Percentiles rank a stretch among this genome's conserved stretches.
phyloP scores from a whole-genome alignment of 1,140 invertebrate genomes.

The Meloidogyne chitwoodi region DNA sequence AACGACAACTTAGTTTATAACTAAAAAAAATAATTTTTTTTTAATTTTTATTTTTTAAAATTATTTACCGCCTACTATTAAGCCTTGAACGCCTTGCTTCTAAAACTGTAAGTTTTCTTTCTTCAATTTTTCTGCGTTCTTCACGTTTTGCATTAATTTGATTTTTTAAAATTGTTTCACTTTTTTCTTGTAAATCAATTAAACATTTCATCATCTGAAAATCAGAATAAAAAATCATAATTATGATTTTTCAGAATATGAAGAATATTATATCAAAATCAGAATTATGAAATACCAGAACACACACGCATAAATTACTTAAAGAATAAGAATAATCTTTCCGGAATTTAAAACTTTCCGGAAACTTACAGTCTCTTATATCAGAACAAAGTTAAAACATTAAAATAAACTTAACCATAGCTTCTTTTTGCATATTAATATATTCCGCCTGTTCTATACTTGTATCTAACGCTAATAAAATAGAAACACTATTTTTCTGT shows the following conservation, averaged over 20 bases:
- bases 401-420: constrained; percentile 10
- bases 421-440: constrained; percentile 25
- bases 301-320: too few relatives aligned
- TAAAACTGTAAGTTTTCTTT: background rate
- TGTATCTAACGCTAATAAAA: constrained; percentile 22
- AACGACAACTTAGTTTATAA: constrained; percentile 7
- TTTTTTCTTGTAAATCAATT: constrained; percentile 4
- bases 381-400: background rate
- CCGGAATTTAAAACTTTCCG: background rate
- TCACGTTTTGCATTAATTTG: constrained; percentile 3
- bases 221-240: too few relatives aligned
- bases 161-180: background rate
- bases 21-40: background rate
- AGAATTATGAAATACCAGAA: too few relatives aligned
- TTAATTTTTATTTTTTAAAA: background rate
- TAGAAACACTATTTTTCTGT: constrained; percentile 13
- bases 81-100: background rate
- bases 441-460: constrained; percentile 25
- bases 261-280: too few relatives aligned
- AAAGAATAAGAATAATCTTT: too few relatives aligned
- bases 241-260: too few relatives aligned
- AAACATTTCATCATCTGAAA: constrained; percentile 19
- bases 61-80: background rate
- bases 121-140: background rate
- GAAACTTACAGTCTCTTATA: background rate